phyloP scores from a whole-genome alignment of 92 coral and sea anemone species.

The Porites cylindrica region DNA sequence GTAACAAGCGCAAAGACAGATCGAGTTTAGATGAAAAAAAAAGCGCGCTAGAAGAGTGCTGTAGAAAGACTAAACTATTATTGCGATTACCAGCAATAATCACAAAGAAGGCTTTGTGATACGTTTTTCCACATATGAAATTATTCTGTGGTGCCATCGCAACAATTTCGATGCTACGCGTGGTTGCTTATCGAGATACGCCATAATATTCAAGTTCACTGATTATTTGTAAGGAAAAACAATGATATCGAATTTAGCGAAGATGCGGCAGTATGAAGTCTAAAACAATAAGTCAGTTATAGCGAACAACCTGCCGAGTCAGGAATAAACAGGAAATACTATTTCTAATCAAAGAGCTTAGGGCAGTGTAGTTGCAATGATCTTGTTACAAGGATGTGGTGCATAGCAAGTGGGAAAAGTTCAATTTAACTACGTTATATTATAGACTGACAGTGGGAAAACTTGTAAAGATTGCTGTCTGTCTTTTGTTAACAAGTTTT shows the following conservation, averaged over 20 bases:
- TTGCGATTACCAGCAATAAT: no score
- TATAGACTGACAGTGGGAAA: no score
- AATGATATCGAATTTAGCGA: neutral
- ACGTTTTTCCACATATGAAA: neutral
- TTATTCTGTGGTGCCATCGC: neutral
- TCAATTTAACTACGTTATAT: no score
- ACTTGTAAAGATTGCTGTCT: no score
- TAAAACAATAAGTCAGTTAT: neutral
- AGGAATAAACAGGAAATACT: neutral
- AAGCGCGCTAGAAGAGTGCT: no score
- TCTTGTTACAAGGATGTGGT: no score
- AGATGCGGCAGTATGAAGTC: neutral
- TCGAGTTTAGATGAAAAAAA: no score
- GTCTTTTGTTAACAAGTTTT: no score
- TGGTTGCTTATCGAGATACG: neutral
- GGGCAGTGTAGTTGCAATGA: no score
- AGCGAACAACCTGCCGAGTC: conserved; percentile 20
- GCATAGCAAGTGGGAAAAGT: neutral
- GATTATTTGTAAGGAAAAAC: neutral
- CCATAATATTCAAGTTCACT: neutral
- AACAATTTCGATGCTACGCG: neutral
- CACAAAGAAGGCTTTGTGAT: neutral
- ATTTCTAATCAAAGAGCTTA: neutral
- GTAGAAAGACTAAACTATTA: no score
- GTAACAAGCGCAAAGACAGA: no score